Conservation (phyloP, 1,140 invertebrate genomes). For the Elysia chlorotica region DNA sequence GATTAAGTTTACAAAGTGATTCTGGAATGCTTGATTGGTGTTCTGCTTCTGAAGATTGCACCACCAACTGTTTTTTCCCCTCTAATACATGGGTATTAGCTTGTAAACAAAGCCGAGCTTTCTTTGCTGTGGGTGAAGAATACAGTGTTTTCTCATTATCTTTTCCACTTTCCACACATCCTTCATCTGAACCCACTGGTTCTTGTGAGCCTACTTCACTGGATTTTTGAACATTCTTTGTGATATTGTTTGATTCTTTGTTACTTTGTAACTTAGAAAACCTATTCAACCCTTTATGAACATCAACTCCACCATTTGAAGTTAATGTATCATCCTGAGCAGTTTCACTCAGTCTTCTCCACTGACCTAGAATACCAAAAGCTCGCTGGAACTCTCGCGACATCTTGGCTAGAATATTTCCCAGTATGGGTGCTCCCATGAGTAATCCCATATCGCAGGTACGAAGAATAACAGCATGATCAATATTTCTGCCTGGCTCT, state of each 20-base stretch:
- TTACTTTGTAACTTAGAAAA: too few relatives aligned
- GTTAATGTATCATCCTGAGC: background rate
- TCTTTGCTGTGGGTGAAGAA: background rate
- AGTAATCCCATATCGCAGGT: conserved; percentile 82
- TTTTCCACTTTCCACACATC: background rate
- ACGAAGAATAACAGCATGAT: conserved; percentile 67
- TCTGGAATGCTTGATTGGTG: background rate
- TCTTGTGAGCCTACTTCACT: too few relatives aligned
- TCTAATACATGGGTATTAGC: too few relatives aligned
- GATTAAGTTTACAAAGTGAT: too few relatives aligned
- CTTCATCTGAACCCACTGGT: background rate
- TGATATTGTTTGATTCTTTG: background rate
- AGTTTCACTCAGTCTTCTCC: background rate
- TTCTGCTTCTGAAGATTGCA: background rate
- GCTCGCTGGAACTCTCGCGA: conserved; percentile 32
- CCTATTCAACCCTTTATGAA: too few relatives aligned
- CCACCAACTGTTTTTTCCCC: too few relatives aligned
- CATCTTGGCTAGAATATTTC: conserved; percentile 61
- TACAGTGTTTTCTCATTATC: too few relatives aligned
- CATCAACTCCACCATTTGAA: too few relatives aligned
- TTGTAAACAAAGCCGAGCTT: background rate
- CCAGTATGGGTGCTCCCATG: conserved; percentile 73
- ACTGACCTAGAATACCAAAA: conserved; percentile 21
- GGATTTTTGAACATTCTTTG: too few relatives aligned
- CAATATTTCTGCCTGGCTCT: conserved; percentile 25